Evolutionary conservation across 1,140 invertebrate species (phyloP).

Genomic region (Cyclargus thomasi): DNA sequence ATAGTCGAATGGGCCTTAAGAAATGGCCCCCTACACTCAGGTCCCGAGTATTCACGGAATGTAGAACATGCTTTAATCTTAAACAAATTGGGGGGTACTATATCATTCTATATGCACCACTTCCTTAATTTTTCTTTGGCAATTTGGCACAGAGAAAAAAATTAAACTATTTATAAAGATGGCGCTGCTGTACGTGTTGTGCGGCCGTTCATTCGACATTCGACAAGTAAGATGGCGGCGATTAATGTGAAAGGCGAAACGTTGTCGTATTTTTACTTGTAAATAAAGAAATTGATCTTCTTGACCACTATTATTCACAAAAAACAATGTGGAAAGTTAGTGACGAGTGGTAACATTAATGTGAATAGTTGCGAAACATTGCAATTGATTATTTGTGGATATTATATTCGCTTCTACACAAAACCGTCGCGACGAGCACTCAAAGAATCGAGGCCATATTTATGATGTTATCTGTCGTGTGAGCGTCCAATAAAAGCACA

Average conservation of each 20-base stretch:
- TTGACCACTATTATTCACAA: conserved; percentile 40
- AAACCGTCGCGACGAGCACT: conserved; percentile 70
- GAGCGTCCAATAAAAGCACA: conserved; percentile 70
- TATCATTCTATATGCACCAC: too few relatives aligned
- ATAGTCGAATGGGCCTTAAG: too few relatives aligned
- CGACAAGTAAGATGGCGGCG: conserved; percentile 76
- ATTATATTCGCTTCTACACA: conserved; percentile 69
- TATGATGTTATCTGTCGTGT: conserved; percentile 75
- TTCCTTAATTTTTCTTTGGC: too few relatives aligned
- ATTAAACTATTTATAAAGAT: conserved; percentile 39
- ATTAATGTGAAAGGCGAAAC: conserved; percentile 76
- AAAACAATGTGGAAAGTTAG: conserved; percentile 37
- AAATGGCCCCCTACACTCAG: too few relatives aligned
- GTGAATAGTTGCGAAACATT: conserved; percentile 46
- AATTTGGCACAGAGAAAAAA: conserved; percentile 12
- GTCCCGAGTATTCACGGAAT: too few relatives aligned
- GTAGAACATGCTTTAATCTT: too few relatives aligned
- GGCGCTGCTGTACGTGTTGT: conserved; percentile 68
- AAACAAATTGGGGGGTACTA: too few relatives aligned
- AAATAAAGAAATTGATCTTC: conserved; percentile 68
- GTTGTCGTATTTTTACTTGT: conserved; percentile 74
- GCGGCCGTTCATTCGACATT: conserved; percentile 66
- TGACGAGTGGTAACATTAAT: conserved; percentile 44
- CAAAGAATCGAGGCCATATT: conserved; percentile 75
- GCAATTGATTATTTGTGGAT: conserved; percentile 47